Evolutionary conservation across 2,888 invertebrate species (phyloP).

Genomic region (Elegia similella): DNA sequence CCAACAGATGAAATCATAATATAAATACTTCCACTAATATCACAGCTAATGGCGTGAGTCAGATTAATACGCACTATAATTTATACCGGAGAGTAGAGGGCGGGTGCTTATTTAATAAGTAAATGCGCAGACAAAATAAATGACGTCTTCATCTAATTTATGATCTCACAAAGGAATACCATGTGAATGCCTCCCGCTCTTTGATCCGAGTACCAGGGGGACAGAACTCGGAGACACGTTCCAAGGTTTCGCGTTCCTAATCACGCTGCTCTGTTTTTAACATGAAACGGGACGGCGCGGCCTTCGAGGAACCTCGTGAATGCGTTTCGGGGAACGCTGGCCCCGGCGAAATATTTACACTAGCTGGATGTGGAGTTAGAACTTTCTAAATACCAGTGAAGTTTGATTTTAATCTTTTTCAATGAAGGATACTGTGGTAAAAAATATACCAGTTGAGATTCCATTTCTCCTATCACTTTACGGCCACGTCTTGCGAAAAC

Average conservation of each 20-base stretch:
- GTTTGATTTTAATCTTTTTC: no score
- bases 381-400: background rate
- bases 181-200: background rate
- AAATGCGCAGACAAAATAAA: background rate
- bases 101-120: background rate
- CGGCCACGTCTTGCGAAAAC: no score
- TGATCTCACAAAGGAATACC: constrained; percentile 7
- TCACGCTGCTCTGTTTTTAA: constrained; percentile 11
- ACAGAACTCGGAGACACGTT: constrained; percentile 4
- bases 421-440: no score
- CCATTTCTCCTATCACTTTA: no score
- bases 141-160: background rate
- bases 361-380: background rate
- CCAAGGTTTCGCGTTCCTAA: constrained; percentile 2
- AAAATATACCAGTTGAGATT: no score
- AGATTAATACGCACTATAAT: background rate
- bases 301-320: constrained; percentile 8
- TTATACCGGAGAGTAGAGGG: background rate
- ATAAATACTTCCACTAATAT: no score
- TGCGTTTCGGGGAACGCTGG: background rate
- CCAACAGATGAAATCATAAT: no score
- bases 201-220: constrained; percentile 10
- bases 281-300: constrained; percentile 9
- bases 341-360: background rate
- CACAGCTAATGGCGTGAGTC: no score